Evolutionary conservation across 2,888 invertebrate genomes (phyloP).

Genomic region (Tryphoninae sp.): DNA sequence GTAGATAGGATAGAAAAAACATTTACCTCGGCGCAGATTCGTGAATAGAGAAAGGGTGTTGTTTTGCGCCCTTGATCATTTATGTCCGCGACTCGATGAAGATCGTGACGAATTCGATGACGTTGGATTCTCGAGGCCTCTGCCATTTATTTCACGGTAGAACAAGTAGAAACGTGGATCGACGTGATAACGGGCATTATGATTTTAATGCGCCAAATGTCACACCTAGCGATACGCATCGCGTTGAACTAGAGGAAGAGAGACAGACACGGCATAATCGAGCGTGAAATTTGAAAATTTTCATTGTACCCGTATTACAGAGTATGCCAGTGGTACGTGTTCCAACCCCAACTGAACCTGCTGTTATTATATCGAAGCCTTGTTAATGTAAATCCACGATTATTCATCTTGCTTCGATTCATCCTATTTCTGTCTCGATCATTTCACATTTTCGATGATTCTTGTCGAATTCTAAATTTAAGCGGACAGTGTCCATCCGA

Average conservation of each 20-base stretch:
- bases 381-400: conserved; percentile 36
- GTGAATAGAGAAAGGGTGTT: conserved; percentile 43
- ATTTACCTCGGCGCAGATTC: conserved; percentile 40
- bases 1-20: conserved; percentile 56
- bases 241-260: conserved; percentile 10
- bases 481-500: conserved; percentile 50
- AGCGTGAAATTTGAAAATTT: conserved; percentile 81
- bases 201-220: conserved; percentile 79
- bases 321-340: conserved; percentile 49
- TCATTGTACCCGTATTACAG: conserved; percentile 70
- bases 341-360: conserved; percentile 51
- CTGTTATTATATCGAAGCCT: conserved; percentile 28
- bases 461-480: not conserved
- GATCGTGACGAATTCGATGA: conserved; percentile 73
- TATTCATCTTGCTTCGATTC: conserved; percentile 68
- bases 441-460: conserved; percentile 7
- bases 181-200: conserved; percentile 71
- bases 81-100: conserved; percentile 29
- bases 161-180: conserved; percentile 23
- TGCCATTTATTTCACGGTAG: conserved; percentile 50
- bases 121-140: conserved; percentile 50
- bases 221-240: conserved; percentile 59
- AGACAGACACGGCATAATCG: conserved; percentile 74
- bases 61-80: conserved; percentile 16
- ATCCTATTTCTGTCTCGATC: conserved; percentile 62